phyloP scores from a whole-genome alignment of 2,797 vertebrate genomes.

The Dicrostonyx torquatus region DNA sequence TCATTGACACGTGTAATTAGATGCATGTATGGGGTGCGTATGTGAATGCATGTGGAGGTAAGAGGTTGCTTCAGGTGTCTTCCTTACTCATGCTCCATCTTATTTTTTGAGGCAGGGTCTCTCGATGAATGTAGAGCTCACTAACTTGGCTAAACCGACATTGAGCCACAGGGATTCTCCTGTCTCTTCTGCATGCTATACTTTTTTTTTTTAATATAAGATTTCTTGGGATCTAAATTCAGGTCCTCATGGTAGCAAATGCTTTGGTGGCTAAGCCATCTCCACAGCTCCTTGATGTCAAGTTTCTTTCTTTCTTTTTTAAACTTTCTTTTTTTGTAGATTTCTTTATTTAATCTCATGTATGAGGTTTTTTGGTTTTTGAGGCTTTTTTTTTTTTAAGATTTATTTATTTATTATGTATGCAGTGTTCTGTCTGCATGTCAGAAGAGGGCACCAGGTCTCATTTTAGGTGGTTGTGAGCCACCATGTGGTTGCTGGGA shows the following conservation, averaged over 20 bases:
- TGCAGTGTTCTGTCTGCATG: too few relatives aligned
- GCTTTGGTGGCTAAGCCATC: neutral
- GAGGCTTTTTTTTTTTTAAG: too few relatives aligned
- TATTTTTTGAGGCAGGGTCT: neutral
- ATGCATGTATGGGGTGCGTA: neutral
- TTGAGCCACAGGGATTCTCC: neutral
- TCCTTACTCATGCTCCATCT: neutral
- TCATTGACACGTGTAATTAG: neutral
- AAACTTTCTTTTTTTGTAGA: neutral
- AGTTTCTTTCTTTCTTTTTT: neutral
- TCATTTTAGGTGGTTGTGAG: too few relatives aligned
- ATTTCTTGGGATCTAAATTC: neutral
- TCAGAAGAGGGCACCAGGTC: too few relatives aligned
- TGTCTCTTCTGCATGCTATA: neutral
- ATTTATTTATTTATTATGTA: too few relatives aligned
- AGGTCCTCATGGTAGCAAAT: neutral
- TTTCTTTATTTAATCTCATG: neutral
- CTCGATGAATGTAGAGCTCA: neutral
- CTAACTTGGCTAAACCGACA: neutral
- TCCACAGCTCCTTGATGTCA: neutral
- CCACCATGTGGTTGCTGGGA: too few relatives aligned
- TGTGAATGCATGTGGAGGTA: neutral
- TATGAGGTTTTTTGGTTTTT: too few relatives aligned
- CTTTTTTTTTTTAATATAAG: neutral
- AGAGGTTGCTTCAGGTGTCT: neutral